phyloP scores from a whole-genome alignment of 2,888 invertebrate genomes.

The Drosophila acutilabella region DNA sequence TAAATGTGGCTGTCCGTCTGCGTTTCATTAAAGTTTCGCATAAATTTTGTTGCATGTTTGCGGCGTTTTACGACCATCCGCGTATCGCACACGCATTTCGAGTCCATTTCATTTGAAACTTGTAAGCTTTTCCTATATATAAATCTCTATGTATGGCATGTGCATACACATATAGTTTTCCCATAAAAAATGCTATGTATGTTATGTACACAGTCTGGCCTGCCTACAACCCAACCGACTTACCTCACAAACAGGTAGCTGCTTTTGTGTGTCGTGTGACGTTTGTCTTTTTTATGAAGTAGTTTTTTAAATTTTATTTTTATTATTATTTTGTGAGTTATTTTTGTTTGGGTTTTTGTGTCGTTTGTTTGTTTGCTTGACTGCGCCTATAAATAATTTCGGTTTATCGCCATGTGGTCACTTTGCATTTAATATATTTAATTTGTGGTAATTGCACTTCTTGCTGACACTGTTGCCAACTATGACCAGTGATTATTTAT shows the following conservation, averaged over 20 bases:
- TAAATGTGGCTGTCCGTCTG: constrained; percentile 43
- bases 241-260: constrained; percentile 47
- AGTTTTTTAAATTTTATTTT: constrained; percentile 19
- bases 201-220: background rate
- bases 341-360: constrained; percentile 27
- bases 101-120: constrained; percentile 71
- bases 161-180: constrained; percentile 47
- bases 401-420: constrained; percentile 60
- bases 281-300: constrained; percentile 61
- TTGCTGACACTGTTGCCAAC: constrained; percentile 37
- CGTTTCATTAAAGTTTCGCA: constrained; percentile 74
- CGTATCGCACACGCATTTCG: constrained; percentile 73
- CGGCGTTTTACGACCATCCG: constrained; percentile 59
- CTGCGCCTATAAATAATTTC: constrained; percentile 74
- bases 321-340: constrained; percentile 18
- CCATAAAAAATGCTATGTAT: constrained; percentile 35
- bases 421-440: constrained; percentile 74
- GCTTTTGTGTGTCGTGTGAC: constrained; percentile 32
- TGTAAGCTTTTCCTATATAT: constrained; percentile 48
- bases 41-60: constrained; percentile 82
- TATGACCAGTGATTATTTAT: constrained; percentile 33
- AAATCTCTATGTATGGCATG: no score
- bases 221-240: constrained; percentile 10
- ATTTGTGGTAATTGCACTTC: constrained; percentile 77
- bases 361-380: constrained; percentile 40